These are phyloP conservation scores for Lasioglossum vierecki DNA, from an alignment of 2,888 invertebrate species.

Conservation along the genomic window DNA sequence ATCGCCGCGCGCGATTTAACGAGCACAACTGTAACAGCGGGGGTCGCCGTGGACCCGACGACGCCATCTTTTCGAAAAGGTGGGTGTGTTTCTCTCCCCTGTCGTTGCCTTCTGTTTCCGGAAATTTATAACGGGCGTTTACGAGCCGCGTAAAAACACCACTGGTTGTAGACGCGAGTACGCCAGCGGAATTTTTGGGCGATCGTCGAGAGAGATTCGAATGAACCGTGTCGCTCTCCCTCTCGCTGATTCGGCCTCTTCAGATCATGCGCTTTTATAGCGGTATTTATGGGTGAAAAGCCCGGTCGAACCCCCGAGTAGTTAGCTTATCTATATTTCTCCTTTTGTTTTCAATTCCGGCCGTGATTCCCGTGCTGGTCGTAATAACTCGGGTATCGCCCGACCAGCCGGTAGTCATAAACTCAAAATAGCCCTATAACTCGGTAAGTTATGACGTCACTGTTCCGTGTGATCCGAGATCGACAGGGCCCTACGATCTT, in stretches of 20 bases:
- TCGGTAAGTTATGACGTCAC: constrained; percentile 60
- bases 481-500: not conserved
- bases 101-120: constrained; percentile 49
- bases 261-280: constrained; percentile 30
- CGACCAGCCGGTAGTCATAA: constrained; percentile 62
- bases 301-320: not conserved
- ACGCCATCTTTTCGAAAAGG: constrained; percentile 1
- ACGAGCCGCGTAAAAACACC: constrained; percentile 35
- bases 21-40: constrained; percentile 45
- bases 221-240: not conserved
- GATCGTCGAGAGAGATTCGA: not conserved
- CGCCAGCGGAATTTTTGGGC: constrained; percentile 24
- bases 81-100: not conserved
- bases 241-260: not conserved
- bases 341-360: constrained; percentile 60
- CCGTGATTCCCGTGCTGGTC: constrained; percentile 41
- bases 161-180: not conserved
- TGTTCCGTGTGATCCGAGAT: constrained; percentile 35
- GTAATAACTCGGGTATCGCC: constrained; percentile 62
- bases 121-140: constrained; percentile 55
- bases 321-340: constrained; percentile 43
- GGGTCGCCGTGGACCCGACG: not conserved
- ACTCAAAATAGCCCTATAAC: constrained; percentile 65
- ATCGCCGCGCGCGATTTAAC: constrained; percentile 65
- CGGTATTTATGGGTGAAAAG: constrained; percentile 27